Conservation (phyloP, 92 coral and sea anemone genomes). For the Chrysogorgia sp. region DNA sequence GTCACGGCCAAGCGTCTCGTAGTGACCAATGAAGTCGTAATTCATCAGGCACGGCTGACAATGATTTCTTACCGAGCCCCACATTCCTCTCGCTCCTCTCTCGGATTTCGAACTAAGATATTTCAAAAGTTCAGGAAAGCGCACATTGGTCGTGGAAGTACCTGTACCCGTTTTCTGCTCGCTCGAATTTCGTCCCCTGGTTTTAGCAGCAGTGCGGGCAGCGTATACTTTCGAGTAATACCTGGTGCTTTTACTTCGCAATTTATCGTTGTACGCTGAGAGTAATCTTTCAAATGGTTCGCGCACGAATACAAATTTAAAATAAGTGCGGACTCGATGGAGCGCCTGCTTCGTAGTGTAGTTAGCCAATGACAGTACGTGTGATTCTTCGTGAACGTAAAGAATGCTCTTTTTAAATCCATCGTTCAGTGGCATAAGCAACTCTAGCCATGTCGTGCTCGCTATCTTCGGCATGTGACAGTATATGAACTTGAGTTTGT, state of each 20-base stretch:
- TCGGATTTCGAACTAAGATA: background rate
- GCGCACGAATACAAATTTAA: slow-evolving; percentile 50
- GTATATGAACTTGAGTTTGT: slow-evolving; percentile 41
- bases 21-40: slow-evolving; percentile 49
- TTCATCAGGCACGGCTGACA: slow-evolving; percentile 50
- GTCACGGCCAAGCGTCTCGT: slow-evolving; percentile 50
- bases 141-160: background rate
- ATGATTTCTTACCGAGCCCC: slow-evolving; percentile 24
- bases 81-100: background rate
- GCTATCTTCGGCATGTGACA: slow-evolving; percentile 58
- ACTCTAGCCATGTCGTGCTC: slow-evolving; percentile 40
- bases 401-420: background rate
- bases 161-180: too few species aligned
- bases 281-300: slow-evolving; percentile 46
- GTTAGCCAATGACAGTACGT: background rate
- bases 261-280: slow-evolving; percentile 51
- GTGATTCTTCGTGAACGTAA: background rate
- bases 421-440: slow-evolving; percentile 13
- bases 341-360: background rate
- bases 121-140: background rate
- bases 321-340: background rate
- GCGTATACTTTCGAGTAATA: too few species aligned
- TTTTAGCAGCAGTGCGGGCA: too few species aligned
- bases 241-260: background rate
- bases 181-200: too few species aligned